A percentile compares a stretch with the other conserved stretches of the same genome.
phyloP scores from a whole-genome alignment of 1,140 invertebrate species.

The Dufourea novaeangliae region DNA sequence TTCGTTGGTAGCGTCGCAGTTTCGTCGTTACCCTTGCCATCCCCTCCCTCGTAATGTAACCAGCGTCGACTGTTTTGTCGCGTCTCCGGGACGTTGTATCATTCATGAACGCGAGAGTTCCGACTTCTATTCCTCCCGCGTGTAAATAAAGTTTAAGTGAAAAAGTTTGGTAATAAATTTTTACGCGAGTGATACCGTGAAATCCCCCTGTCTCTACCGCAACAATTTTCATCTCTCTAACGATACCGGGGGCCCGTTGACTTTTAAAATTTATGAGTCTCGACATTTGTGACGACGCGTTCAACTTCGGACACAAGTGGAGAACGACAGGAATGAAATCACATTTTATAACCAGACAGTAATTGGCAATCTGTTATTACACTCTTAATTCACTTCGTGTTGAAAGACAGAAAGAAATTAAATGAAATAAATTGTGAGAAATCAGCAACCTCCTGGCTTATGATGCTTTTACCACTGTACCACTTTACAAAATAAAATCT shows the following conservation, averaged over 20 bases:
- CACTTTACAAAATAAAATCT: no score
- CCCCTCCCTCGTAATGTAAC: not conserved
- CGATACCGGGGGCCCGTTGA: not conserved
- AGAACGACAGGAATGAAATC: no score
- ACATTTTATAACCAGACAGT: no score
- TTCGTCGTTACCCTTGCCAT: not conserved
- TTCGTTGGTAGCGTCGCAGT: not conserved
- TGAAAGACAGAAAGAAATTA: no score
- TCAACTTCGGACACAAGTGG: not conserved
- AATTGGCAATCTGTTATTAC: no score
- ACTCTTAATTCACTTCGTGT: no score
- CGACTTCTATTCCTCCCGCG: not conserved
- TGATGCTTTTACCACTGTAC: no score
- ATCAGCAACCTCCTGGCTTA: no score
- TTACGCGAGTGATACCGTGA: constrained; percentile 9
- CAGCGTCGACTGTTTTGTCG: not conserved
- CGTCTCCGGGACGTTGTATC: not conserved
- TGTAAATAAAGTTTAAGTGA: constrained; percentile 38
- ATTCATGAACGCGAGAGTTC: not conserved
- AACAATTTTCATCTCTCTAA: constrained; percentile 11
- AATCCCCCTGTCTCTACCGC: not conserved
- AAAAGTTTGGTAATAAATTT: constrained; percentile 37
- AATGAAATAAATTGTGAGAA: no score
- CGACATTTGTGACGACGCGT: not conserved
- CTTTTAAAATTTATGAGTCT: constrained; percentile 31